Evolutionary conservation across 2,113 vertebrate species (phyloP).

Genomic region (Epinephelus cyanopodus): DNA sequence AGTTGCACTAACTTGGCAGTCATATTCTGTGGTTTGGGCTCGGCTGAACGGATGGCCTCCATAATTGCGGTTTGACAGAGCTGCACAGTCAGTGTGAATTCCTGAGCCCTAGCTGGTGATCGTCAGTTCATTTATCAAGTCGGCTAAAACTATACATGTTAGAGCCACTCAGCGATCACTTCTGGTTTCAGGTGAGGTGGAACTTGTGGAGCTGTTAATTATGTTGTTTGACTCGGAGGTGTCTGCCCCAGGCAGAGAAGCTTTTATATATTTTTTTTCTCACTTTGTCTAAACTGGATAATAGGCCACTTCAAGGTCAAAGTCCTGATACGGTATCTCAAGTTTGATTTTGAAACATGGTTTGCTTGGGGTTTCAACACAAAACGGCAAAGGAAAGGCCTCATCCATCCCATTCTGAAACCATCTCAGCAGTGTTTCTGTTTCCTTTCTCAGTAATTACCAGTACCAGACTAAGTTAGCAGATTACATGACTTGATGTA

Average conservation of each 20-base stretch:
- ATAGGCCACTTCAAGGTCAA: constrained; percentile 40
- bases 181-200: constrained; percentile 32
- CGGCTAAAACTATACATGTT: background rate
- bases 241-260: background rate
- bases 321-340: constrained; percentile 18
- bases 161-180: background rate
- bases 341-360: constrained; percentile 56
- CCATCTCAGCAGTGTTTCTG: background rate
- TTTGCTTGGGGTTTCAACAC: constrained; percentile 44
- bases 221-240: constrained; percentile 5
- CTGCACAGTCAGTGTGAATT: constrained; percentile 58
- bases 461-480: background rate
- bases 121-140: constrained; percentile 41
- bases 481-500: background rate
- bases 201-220: constrained; percentile 39
- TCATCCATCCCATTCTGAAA: background rate
- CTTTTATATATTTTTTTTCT: constrained; percentile 22
- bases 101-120: constrained; percentile 38
- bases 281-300: constrained; percentile 16
- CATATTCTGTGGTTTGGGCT: constrained; percentile 53
- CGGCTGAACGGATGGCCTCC: constrained; percentile 52
- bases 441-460: background rate
- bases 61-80: constrained; percentile 66
- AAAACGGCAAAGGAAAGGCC: background rate
- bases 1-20: constrained; percentile 51